These are phyloP conservation scores for Fissipunctia ypsillon DNA, from an alignment of 2,888 invertebrate genomes.

Conservation along the genomic window DNA sequence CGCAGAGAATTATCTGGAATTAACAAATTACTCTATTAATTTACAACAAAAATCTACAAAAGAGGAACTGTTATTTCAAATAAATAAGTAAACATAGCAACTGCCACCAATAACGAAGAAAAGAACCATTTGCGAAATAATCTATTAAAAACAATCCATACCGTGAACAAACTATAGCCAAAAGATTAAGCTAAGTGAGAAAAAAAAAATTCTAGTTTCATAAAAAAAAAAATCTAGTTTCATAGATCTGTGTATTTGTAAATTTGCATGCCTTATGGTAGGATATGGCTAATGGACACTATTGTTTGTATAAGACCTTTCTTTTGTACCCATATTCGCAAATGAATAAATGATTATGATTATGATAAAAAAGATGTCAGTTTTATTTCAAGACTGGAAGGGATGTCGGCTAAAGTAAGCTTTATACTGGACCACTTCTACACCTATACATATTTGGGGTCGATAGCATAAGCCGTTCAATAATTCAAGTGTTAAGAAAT, in stretches of 20 bases:
- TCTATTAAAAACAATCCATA: slow-evolving; percentile 18
- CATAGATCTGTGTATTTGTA: too few relatives aligned
- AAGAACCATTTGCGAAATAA: slow-evolving; percentile 29
- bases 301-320: too few relatives aligned
- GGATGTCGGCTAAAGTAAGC: slow-evolving; percentile 39
- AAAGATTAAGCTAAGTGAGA: slow-evolving; percentile 39
- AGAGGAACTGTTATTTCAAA: slow-evolving; percentile 19
- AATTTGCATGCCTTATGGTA: too few relatives aligned
- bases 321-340: too few relatives aligned
- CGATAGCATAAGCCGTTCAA: slow-evolving; percentile 51
- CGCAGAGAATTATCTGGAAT: slow-evolving; percentile 89
- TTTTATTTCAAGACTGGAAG: slow-evolving; percentile 34
- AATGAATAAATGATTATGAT: too few relatives aligned
- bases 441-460: slow-evolving; percentile 50
- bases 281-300: too few relatives aligned
- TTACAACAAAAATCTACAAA: slow-evolving; percentile 3
- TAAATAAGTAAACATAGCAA: slow-evolving; percentile 37
- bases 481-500: slow-evolving; percentile 58
- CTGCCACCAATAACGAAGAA: slow-evolving; percentile 45
- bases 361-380: slow-evolving; percentile 45
- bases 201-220: too few relatives aligned
- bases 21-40: slow-evolving; percentile 52
- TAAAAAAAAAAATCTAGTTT: too few relatives aligned
- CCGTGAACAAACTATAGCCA: slow-evolving; percentile 17
- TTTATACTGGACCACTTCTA: slow-evolving; percentile 23